Conservation (phyloP, 64 coral and sea anemone genomes). For the Orbicella faveolata region DNA sequence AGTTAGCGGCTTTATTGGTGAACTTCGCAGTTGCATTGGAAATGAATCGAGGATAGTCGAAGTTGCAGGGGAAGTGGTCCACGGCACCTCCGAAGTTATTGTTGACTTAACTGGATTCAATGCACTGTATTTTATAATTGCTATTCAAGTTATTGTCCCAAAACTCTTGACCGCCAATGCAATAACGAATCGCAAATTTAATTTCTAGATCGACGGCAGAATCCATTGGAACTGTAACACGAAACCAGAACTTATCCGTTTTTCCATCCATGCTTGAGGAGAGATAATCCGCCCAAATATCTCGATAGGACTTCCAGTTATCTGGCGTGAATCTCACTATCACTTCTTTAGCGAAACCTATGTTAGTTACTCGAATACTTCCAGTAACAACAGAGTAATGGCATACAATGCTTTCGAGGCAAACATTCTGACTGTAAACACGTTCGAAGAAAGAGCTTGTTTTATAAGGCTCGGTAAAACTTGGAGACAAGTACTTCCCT, state of each 20-base stretch:
- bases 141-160: slow-evolving; percentile 65
- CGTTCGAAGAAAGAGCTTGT: background rate
- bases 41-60: too few species aligned
- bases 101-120: background rate
- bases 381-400: slow-evolving; percentile 30
- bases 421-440: slow-evolving; percentile 28
- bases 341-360: slow-evolving; percentile 61
- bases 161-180: slow-evolving; percentile 35
- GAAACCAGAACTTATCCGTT: slow-evolving; percentile 61
- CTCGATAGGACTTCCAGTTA: slow-evolving; percentile 37
- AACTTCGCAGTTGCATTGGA: too few species aligned
- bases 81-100: too few species aligned
- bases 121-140: slow-evolving; percentile 54
- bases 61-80: too few species aligned
- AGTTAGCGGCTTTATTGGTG: too few species aligned
- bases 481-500: background rate
- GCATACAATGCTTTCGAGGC: slow-evolving; percentile 39
- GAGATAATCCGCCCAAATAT: slow-evolving; percentile 63
- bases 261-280: slow-evolving; percentile 13
- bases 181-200: slow-evolving; percentile 61
- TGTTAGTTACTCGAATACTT: slow-evolving; percentile 50
- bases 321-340: slow-evolving; percentile 47
- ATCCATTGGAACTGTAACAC: slow-evolving; percentile 15
- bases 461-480: background rate
- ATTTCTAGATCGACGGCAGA: slow-evolving; percentile 17